These are phyloP conservation scores for Brotula barbata DNA, from an alignment of 2,797 vertebrate genomes.

Conservation along the genomic window DNA sequence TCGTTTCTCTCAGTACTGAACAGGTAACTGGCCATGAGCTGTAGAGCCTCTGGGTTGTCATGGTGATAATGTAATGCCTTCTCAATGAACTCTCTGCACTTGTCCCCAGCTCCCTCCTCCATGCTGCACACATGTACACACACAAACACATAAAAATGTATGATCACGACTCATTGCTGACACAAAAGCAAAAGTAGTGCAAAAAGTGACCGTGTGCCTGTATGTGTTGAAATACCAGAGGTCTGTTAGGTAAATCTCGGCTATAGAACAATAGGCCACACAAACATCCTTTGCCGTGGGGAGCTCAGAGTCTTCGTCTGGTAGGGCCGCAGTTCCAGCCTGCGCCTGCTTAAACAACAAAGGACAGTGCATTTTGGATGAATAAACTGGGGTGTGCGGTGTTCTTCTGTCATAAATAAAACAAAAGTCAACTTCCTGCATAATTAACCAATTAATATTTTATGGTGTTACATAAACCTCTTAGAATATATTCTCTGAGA, in stretches of 20 bases:
- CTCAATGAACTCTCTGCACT: constrained; percentile 80
- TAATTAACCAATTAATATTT: not conserved
- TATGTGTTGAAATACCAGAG: constrained; percentile 77
- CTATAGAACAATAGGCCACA: constrained; percentile 83
- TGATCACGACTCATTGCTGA: constrained; percentile 33
- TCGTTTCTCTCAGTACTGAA: constrained; percentile 83
- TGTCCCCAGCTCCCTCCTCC: constrained; percentile 81
- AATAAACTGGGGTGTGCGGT: not conserved
- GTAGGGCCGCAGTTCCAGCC: constrained; percentile 63
- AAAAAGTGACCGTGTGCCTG: constrained; percentile 12
- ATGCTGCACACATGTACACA: constrained; percentile 67
- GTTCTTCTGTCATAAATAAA: not conserved
- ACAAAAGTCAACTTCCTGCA: not conserved
- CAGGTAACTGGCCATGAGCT: constrained; percentile 88
- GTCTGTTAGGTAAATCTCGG: constrained; percentile 86
- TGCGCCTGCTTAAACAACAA: constrained; percentile 48
- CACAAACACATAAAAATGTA: constrained; percentile 17
- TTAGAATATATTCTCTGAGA: too few relatives aligned
- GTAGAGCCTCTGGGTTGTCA: constrained; percentile 82
- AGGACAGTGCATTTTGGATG: too few relatives aligned
- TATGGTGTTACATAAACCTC: not conserved
- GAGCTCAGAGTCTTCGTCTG: constrained; percentile 53
- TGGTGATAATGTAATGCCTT: constrained; percentile 80
- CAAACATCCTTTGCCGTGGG: constrained; percentile 78
- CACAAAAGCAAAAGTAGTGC: constrained; percentile 6